A percentile compares a stretch with the other conserved stretches of the same genome.
Conservation (phyloP, 2,888 invertebrate genomes). For the Temnothorax rugatulus region DNA sequence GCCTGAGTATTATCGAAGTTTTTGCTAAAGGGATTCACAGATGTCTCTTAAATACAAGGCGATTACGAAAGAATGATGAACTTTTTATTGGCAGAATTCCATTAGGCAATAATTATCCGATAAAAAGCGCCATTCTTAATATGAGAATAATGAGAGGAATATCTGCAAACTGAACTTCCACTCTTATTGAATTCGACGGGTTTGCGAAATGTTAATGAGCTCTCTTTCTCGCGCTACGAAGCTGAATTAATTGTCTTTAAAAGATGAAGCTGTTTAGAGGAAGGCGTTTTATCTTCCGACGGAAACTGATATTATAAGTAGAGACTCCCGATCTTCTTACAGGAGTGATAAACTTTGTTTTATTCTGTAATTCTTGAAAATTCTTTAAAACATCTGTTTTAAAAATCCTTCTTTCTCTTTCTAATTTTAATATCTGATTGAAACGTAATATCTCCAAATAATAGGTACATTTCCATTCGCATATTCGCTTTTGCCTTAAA, state of each 20-base stretch:
- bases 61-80: slow-evolving; percentile 21
- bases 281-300: not conserved
- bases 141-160: not conserved
- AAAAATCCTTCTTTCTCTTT: not conserved
- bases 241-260: not conserved
- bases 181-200: not conserved
- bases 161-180: not conserved
- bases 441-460: not conserved
- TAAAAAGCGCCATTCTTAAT: slow-evolving; percentile 5
- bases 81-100: slow-evolving; percentile 25
- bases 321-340: not conserved
- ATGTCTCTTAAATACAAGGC: slow-evolving; percentile 4
- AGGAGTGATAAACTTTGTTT: not conserved
- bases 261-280: not conserved
- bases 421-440: not conserved
- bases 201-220: slow-evolving; percentile 20
- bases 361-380: not conserved
- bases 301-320: not conserved
- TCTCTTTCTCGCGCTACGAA: not conserved
- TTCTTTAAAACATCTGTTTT: not conserved
- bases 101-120: slow-evolving; percentile 13
- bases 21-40: not conserved
- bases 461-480: not conserved
- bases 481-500: not conserved
- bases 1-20: slow-evolving; percentile 27